Percentiles rank a stretch among this genome's conserved stretches.
phyloP scores from a whole-genome alignment of 2,797 vertebrate genomes.

The Cuculus canorus region DNA sequence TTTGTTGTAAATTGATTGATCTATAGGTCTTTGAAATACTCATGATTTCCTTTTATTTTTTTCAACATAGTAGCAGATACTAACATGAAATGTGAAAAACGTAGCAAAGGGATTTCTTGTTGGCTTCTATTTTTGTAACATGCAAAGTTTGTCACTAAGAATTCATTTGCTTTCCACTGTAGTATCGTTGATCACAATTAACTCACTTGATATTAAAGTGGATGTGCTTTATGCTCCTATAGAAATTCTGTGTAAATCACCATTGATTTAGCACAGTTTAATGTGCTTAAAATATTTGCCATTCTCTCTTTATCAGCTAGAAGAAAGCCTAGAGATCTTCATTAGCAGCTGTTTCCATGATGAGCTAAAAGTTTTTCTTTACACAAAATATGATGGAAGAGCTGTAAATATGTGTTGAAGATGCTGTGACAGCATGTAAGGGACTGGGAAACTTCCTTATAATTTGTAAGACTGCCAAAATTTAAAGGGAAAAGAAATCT shows the following conservation, averaged over 20 bases:
- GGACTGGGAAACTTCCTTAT: constrained; percentile 42
- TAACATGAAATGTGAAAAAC: constrained; percentile 39
- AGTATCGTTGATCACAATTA: constrained; percentile 63
- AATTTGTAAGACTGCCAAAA: constrained; percentile 13
- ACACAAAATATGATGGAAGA: background rate
- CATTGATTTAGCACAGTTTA: constrained; percentile 66
- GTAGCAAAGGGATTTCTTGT: constrained; percentile 48
- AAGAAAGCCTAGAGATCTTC: constrained; percentile 52
- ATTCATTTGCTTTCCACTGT: constrained; percentile 63
- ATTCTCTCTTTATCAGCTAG: constrained; percentile 61
- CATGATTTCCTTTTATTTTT: background rate
- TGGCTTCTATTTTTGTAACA: constrained; percentile 52
- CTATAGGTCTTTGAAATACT: background rate
- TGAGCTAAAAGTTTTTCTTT: constrained; percentile 51
- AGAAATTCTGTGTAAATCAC: constrained; percentile 66
- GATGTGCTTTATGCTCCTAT: constrained; percentile 51
- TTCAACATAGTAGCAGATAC: constrained; percentile 9
- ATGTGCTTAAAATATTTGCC: constrained; percentile 64
- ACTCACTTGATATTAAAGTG: constrained; percentile 67
- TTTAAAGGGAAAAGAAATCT: constrained; percentile 27
- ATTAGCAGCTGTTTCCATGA: constrained; percentile 51
- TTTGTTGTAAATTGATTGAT: background rate
- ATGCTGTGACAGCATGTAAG: constrained; percentile 27
- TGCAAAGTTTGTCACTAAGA: constrained; percentile 56
- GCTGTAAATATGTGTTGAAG: constrained; percentile 33